Percentiles rank a stretch among this genome's conserved stretches.
These are phyloP conservation scores for Idris sp. DNA, from an alignment of 1,140 invertebrate genomes.

Conservation along the genomic window DNA sequence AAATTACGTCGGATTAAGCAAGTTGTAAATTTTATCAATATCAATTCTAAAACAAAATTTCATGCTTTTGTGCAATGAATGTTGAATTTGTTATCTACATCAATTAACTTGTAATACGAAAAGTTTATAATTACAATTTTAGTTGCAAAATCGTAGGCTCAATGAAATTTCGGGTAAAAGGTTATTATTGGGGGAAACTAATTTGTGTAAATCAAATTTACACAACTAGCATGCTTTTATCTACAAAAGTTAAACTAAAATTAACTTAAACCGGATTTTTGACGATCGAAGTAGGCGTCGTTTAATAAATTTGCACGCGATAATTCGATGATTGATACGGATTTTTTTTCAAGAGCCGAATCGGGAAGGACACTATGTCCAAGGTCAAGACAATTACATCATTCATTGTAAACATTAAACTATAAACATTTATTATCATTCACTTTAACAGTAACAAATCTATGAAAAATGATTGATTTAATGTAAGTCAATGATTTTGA, in stretches of 20 bases:
- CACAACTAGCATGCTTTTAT: slow-evolving; percentile 26
- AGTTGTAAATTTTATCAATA: no score
- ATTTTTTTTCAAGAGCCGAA: slow-evolving; percentile 69
- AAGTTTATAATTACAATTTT: slow-evolving; percentile 8
- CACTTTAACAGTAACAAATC: no score
- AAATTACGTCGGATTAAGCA: no score
- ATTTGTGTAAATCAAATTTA: slow-evolving; percentile 2
- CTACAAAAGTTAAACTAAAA: slow-evolving; percentile 20
- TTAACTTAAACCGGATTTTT: slow-evolving; percentile 15
- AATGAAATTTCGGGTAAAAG: no score
- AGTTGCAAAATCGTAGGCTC: no score
- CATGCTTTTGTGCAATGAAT: slow-evolving; percentile 9
- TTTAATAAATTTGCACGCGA: slow-evolving; percentile 35
- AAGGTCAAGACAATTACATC: slow-evolving; percentile 29
- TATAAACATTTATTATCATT: no score
- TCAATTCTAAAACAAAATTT: slow-evolving; percentile 7
- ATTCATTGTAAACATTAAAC: no score
- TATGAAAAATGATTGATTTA: slow-evolving; percentile 37
- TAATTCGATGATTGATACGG: slow-evolving; percentile 24
- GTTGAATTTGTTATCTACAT: background rate
- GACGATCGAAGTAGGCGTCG: slow-evolving; percentile 4
- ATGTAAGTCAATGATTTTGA: slow-evolving; percentile 23
- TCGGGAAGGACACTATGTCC: slow-evolving; percentile 73
- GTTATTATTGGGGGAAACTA: no score
- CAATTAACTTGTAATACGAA: slow-evolving; percentile 1